Base-by-base conservation (phyloP, 2,113 vertebrate genomes). In the Notiomystis cincta region DNA sequence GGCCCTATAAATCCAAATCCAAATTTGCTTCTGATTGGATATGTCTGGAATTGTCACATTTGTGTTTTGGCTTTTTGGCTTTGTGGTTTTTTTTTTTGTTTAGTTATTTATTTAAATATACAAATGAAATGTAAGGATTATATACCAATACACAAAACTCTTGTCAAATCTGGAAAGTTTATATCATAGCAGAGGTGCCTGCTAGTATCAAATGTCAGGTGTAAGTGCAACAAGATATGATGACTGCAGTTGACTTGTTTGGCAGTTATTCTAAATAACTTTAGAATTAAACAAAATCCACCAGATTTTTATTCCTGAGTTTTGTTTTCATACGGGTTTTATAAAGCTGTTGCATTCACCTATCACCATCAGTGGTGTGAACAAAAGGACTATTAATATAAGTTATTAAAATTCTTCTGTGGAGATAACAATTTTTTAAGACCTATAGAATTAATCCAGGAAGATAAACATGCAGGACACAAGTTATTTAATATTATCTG, bases 21-120 rank as follows among this genome's bases (percentile, higher is more conserved):
- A 71, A 62, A 42, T 11, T 0, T 1, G 4, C 1, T 61, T 60
- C 62, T 75, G 21, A 31, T 11, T 67, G 19, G 3, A 7, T 10
- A 4, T 45, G 10, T 19, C 48, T 80, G n/a, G 9, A 84, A 54
- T 30, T 45, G 7, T 37, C 9, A 57, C 1, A 0, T 44, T 56
- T 51, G 9, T 15, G 9, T 2, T 47, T 64, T 54, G 9, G 1
- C 0, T 35, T 67, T 80, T 38, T 18, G 24, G 13, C 6, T 38
- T 45, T 16, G 7, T 5, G 1, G 3, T 1, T 80, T 58, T 56
- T 1, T 1, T 80, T 58, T 56, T 1, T 30, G 19, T 42, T 47
- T 19, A 15, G 38, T 23, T 71, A 12, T 44, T 78, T 80, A 21
- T 48, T 70, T 37, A n/a, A 88, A 50, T 27, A 17, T 3, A 15